phyloP scores from a whole-genome alignment of 2,888 invertebrate genomes.

The Apamea monoglypha region DNA sequence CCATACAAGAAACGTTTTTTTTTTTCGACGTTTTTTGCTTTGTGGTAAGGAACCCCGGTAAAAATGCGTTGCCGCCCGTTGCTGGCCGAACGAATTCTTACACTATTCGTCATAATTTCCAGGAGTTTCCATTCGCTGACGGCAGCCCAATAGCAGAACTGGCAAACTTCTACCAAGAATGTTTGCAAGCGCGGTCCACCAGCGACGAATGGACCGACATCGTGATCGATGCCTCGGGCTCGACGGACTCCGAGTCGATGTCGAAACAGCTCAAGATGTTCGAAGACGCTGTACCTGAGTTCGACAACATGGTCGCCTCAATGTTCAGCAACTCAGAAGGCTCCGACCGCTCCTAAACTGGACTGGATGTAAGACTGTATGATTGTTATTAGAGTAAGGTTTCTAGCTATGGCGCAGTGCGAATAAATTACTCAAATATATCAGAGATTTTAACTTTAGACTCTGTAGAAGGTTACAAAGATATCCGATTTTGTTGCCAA shows the following conservation, averaged over 20 bases:
- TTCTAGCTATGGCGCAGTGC: constrained; percentile 51
- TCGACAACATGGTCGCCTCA: constrained; percentile 94
- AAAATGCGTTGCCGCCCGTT: background rate
- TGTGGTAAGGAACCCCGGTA: background rate
- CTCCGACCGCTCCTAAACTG: constrained; percentile 74
- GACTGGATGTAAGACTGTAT: constrained; percentile 63
- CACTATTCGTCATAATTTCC: constrained; percentile 66
- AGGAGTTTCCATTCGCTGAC: constrained; percentile 95
- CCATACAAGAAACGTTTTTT: too few species aligned
- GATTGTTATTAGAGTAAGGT: constrained; percentile 55
- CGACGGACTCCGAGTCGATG: constrained; percentile 89
- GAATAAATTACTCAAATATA: constrained; percentile 48
- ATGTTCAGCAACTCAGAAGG: constrained; percentile 90
- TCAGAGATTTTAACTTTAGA: constrained; percentile 37
- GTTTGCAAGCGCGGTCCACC: constrained; percentile 91
- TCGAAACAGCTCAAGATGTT: constrained; percentile 93
- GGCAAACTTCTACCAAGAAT: constrained; percentile 95
- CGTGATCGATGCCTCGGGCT: constrained; percentile 69
- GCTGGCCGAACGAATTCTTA: background rate
- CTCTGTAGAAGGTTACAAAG: constrained; percentile 1
- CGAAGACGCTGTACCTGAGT: constrained; percentile 94
- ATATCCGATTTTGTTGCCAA: constrained; percentile 35
- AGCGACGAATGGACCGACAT: constrained; percentile 80
- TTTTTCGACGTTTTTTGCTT: background rate
- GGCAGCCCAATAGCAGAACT: constrained; percentile 93